Evolutionary conservation across 2,113 vertebrate species (phyloP), one percentile per base, ranked within the genome.

Genomic region (Donacobius atricapilla): DNA sequence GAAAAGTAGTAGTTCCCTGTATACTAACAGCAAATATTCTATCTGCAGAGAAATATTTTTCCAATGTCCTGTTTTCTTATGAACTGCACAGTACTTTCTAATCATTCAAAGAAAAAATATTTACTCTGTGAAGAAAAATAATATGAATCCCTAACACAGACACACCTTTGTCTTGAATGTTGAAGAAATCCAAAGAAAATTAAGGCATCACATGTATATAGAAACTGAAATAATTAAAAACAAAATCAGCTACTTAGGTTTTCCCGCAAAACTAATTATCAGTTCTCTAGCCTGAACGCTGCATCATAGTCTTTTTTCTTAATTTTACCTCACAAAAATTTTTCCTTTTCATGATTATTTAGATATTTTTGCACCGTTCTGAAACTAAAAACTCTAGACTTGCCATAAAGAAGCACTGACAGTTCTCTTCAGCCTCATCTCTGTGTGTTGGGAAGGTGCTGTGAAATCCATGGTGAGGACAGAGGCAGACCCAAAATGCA

Each of bases 141-240:
- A 1, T 47, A n/a, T 48, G 30, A 53, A 24, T 73, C 8, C 17
- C 50, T 57, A 69, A 3, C 7, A 56, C 4, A 50, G 10, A 23
- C 25, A 42, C 4, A 75, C 2, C 9, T 63, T 54, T 73, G 9
- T 83, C 39, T 30, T 51, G 10, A 70, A 28, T 66, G 58, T 35
- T 80, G 82, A 83, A 76, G 64, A 93, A n/a, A 71, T 39, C 30
- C 44, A 54, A 85, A 51, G 30, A 61, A 93, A 96, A 95, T 27
- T 0, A 76, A 65, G 54, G 78, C 31, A 89, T 94, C 22, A 31
- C 8, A 61, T 9, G 35, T 4, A 66, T 24, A 60, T 4, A 93
- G 23, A 81, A 92, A 93, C 27, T 19, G 1, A 66, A 77, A n/a
- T 28, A 40, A 56, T 37, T 72, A 12, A 45, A 91, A 92, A 73